Evolutionary conservation across 2,797 vertebrate genomes (phyloP).

Genomic region (Enteromius radiatus): DNA sequence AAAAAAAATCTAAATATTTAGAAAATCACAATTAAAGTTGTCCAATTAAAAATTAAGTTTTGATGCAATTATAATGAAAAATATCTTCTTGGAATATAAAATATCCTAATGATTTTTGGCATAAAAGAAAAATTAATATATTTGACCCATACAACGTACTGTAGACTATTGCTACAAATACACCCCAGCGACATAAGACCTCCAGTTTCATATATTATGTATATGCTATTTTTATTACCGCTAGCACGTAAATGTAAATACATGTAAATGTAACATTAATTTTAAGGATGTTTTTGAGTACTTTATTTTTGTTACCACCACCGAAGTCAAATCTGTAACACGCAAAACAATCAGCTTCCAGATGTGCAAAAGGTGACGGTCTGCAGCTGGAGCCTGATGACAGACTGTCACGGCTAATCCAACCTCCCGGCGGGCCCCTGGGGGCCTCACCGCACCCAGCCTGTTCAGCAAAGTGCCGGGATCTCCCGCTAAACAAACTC

Average conservation of each 20-base stretch:
- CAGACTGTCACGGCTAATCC: slow-evolving; percentile 16
- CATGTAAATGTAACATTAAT: background rate
- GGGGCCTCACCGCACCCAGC: background rate
- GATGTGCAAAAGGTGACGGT: background rate
- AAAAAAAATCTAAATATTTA: no score
- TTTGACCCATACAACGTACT: background rate
- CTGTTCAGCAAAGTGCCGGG: slow-evolving; percentile 13
- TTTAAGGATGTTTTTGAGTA: background rate
- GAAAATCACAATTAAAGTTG: background rate
- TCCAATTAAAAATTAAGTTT: background rate
- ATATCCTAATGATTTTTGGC: background rate
- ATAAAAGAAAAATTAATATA: background rate
- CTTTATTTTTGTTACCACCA: background rate
- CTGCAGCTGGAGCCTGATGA: background rate
- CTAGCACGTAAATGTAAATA: background rate
- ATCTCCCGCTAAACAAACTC: slow-evolving; percentile 43
- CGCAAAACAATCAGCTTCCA: background rate
- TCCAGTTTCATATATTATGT: background rate
- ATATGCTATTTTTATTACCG: background rate
- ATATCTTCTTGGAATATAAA: background rate
- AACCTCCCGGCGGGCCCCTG: background rate
- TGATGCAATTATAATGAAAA: background rate
- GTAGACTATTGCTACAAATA: background rate
- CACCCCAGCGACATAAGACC: background rate
- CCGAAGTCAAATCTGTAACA: background rate